Evolutionary conservation across 2,888 invertebrate genomes (phyloP).

Genomic region (Eupelmus urozonus): DNA sequence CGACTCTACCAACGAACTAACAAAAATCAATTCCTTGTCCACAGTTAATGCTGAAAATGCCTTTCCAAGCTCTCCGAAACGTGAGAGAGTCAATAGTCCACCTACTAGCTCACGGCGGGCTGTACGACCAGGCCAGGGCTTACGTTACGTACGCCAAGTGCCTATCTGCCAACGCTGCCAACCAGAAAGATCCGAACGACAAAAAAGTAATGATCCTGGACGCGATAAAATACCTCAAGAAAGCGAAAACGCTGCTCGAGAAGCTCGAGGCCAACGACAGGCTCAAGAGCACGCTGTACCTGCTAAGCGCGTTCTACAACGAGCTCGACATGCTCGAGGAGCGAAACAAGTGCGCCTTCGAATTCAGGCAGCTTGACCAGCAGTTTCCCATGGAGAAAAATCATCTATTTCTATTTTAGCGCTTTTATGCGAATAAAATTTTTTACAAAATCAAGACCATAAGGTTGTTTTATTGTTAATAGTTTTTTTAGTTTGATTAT

Average conservation of each 20-base stretch:
- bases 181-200: constrained; percentile 77
- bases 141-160: constrained; percentile 88
- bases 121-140: constrained; percentile 88
- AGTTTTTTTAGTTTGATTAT: too few relatives aligned
- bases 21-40: constrained; percentile 53
- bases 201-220: constrained; percentile 79
- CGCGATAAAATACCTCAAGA: constrained; percentile 82
- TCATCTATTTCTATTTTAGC: constrained; percentile 55
- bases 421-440: constrained; percentile 20
- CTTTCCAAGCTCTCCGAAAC: constrained; percentile 85
- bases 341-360: constrained; percentile 89
- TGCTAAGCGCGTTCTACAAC: constrained; percentile 83
- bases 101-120: constrained; percentile 88
- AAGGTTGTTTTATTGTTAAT: too few relatives aligned
- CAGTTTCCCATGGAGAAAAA: constrained; percentile 83
- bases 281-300: constrained; percentile 85
- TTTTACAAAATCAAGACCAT: too few relatives aligned
- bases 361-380: constrained; percentile 87
- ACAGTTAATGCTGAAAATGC: constrained; percentile 86
- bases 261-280: constrained; percentile 88
- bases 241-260: constrained; percentile 84
- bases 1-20: too few relatives aligned
- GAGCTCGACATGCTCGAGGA: constrained; percentile 85
- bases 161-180: constrained; percentile 83
- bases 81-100: constrained; percentile 85